These are phyloP conservation scores for Dichetophora obliterata DNA, from an alignment of 2,888 invertebrate species.

Conservation along the genomic window DNA sequence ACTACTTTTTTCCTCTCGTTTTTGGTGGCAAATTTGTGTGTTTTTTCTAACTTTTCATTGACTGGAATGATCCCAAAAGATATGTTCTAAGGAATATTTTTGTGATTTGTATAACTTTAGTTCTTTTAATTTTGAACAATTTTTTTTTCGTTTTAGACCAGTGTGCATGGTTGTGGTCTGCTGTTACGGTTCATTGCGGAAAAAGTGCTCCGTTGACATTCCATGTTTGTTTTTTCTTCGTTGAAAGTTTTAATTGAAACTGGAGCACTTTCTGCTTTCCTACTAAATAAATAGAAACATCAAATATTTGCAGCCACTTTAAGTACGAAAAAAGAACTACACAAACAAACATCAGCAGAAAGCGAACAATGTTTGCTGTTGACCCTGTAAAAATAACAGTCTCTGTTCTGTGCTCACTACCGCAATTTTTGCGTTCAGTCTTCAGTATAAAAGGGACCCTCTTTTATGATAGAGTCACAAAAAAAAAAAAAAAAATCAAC, in stretches of 20 bases:
- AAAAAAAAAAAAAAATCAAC: neutral
- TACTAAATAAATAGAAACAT: constrained; percentile 17
- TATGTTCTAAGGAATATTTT: too few species aligned
- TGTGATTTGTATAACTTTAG: too few species aligned
- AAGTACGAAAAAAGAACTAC: neutral
- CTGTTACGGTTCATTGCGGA: neutral
- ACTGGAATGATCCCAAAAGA: too few species aligned
- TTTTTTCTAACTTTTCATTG: too few species aligned
- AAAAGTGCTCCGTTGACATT: neutral
- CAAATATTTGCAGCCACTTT: neutral
- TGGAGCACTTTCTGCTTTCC: neutral
- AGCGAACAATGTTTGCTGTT: neutral
- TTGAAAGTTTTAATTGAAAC: constrained; percentile 8
- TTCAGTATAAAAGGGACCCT: neutral
- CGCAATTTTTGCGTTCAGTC: neutral
- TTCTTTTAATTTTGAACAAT: too few species aligned
- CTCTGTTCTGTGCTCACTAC: neutral
- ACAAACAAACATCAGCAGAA: neutral
- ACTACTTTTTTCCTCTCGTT: too few species aligned
- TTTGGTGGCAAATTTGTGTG: too few species aligned
- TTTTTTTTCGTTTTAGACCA: too few species aligned
- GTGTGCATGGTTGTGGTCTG: neutral
- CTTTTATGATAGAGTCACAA: neutral
- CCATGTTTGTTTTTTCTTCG: neutral
- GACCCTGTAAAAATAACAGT: neutral